phyloP scores from a whole-genome alignment of 2,888 invertebrate species.

The Pheosia gnoma region DNA sequence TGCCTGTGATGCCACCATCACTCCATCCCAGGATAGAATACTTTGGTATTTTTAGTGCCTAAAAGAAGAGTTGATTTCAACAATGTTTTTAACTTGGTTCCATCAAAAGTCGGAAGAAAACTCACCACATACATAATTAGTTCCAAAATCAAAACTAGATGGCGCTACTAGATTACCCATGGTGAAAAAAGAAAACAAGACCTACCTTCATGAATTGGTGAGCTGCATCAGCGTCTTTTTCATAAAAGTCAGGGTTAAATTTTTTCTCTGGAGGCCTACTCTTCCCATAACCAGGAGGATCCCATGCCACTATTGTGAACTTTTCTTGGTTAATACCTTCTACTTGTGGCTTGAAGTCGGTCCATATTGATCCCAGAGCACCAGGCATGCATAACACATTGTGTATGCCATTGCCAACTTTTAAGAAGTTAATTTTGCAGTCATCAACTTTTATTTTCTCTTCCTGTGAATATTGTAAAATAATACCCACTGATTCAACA shows the following conservation, averaged over 20 bases:
- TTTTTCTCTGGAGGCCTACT: slow-evolving; percentile 90
- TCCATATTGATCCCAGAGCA: slow-evolving; percentile 91
- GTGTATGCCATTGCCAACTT: slow-evolving; percentile 84
- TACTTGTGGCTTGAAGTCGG: slow-evolving; percentile 92
- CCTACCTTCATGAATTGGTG: slow-evolving; percentile 87
- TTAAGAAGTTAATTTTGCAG: slow-evolving; percentile 82
- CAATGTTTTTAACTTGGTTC: too few species aligned
- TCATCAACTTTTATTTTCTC: slow-evolving; percentile 85
- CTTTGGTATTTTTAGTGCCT: slow-evolving; percentile 86
- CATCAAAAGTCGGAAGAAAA: too few species aligned
- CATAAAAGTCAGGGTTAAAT: slow-evolving; percentile 88
- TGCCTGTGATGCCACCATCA: slow-evolving; percentile 92
- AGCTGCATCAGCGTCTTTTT: slow-evolving; percentile 89
- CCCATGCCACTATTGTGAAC: slow-evolving; percentile 89
- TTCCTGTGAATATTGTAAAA: slow-evolving; percentile 74
- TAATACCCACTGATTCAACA: not conserved
- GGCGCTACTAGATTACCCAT: too few species aligned
- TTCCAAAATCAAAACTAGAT: too few species aligned
- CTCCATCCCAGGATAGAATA: slow-evolving; percentile 95
- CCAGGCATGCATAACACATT: slow-evolving; percentile 90
- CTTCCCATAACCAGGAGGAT: slow-evolving; percentile 94
- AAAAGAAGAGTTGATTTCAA: not conserved
- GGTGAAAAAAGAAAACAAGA: not conserved
- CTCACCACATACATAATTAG: too few species aligned
- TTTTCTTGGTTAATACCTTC: slow-evolving; percentile 85